phyloP scores from a whole-genome alignment of 2,888 invertebrate genomes.

The Nomada ferruginata region DNA sequence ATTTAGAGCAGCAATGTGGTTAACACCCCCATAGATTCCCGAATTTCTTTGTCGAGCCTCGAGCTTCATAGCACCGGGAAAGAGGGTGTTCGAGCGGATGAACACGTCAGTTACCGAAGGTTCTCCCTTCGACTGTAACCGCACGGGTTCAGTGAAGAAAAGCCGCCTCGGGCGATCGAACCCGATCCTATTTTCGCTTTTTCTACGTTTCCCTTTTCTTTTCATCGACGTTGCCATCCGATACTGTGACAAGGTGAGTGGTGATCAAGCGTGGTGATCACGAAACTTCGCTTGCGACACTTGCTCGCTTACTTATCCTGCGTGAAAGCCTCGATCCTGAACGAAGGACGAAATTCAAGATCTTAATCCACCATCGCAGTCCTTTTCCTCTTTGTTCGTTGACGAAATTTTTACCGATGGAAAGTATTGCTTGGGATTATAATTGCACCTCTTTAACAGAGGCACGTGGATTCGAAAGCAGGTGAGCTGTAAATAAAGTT shows the following conservation, averaged over 20 bases:
- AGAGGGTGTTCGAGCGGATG: slow-evolving; percentile 6
- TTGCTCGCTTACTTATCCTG: slow-evolving; percentile 32
- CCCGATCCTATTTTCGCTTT: slow-evolving; percentile 41
- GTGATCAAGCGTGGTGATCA: slow-evolving; percentile 49
- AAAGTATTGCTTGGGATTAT: no score
- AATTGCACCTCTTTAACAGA: no score
- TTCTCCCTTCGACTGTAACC: slow-evolving; percentile 22
- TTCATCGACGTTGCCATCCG: slow-evolving; percentile 25
- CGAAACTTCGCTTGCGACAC: slow-evolving; percentile 52
- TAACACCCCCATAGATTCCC: neutral
- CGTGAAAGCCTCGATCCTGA: slow-evolving; percentile 20
- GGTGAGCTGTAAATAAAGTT: no score
- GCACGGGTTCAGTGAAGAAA: slow-evolving; percentile 17
- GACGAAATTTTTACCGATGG: no score
- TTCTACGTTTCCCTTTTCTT: slow-evolving; percentile 2
- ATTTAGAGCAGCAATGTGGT: neutral
- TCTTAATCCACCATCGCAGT: neutral
- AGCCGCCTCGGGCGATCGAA: slow-evolving; percentile 44
- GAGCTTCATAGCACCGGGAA: neutral
- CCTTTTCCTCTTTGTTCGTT: no score
- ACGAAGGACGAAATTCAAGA: slow-evolving; percentile 40
- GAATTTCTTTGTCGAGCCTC: neutral
- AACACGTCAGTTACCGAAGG: slow-evolving; percentile 46
- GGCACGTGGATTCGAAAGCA: no score
- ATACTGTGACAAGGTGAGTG: slow-evolving; percentile 58